phyloP scores from a whole-genome alignment of 1,140 invertebrate species.

The Caenorhabditis briggsae region DNA sequence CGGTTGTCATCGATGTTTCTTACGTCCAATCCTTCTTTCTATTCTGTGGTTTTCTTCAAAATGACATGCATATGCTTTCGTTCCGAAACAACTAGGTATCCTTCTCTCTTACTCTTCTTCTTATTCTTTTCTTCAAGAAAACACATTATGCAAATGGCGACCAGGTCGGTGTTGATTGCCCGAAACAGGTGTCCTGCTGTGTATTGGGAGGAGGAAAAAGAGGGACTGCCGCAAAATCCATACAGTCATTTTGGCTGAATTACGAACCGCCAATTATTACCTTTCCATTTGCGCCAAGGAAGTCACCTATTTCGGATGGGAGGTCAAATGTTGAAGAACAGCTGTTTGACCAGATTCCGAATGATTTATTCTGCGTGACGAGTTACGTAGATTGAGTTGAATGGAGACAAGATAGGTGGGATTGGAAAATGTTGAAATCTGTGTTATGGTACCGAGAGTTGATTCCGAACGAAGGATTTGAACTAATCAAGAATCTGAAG shows the following conservation, averaged over 20 bases:
- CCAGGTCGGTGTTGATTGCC: conserved; percentile 54
- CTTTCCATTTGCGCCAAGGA: neutral
- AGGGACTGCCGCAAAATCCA: neutral
- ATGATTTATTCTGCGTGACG: neutral
- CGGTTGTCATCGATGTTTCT: neutral
- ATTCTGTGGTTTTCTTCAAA: conserved; percentile 16
- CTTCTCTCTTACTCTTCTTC: conserved; percentile 27
- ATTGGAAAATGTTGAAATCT: too few species aligned
- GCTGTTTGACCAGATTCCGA: neutral
- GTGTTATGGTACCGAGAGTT: too few species aligned
- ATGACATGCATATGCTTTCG: conserved; percentile 40
- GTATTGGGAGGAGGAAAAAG: conserved; percentile 11
- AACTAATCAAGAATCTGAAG: too few species aligned
- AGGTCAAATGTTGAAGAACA: conserved; percentile 30
- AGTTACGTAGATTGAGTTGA: neutral
- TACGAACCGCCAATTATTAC: conserved; percentile 33
- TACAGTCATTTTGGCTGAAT: conserved; percentile 49
- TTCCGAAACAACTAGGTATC: conserved; percentile 53
- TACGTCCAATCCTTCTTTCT: conserved; percentile 49
- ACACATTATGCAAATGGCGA: conserved; percentile 55
- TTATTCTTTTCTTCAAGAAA: conserved; percentile 47
- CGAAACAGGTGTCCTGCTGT: conserved; percentile 54
- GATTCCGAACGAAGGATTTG: too few species aligned
- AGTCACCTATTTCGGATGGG: neutral
- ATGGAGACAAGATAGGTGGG: too few species aligned